Conservation (phyloP, 2,113 vertebrate genomes). For the Perognathus longimembris region DNA sequence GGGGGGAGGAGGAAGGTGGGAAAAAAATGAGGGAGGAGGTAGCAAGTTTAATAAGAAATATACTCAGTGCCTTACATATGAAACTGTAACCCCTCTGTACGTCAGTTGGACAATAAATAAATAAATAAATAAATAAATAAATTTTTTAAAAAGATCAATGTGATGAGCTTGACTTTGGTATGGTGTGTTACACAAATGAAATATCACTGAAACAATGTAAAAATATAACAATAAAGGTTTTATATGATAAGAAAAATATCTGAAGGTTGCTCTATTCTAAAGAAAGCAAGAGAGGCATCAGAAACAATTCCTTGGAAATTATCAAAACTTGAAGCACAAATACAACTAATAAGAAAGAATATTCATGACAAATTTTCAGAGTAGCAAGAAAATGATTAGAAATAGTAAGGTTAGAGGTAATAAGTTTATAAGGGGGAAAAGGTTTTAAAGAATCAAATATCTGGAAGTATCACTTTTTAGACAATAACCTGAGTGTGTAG, state of each 20-base stretch:
- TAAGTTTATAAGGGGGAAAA: background rate
- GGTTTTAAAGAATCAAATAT: slow-evolving; percentile 7
- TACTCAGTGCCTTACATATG: no score
- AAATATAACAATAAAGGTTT: background rate
- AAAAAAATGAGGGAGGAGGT: no score
- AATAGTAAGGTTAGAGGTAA: background rate
- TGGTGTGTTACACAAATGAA: background rate
- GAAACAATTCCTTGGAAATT: background rate
- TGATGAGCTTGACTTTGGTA: background rate
- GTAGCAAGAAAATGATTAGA: background rate
- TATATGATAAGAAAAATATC: slow-evolving; percentile 3
- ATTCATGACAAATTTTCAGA: background rate
- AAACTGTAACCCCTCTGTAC: no score
- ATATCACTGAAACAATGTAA: background rate
- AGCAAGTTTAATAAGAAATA: no score
- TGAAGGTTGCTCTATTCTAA: background rate
- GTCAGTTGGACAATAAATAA: no score
- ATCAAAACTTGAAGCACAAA: slow-evolving; percentile 7
- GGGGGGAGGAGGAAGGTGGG: no score
- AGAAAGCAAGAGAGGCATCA: background rate
- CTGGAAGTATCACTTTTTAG: background rate
- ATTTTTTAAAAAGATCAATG: background rate
- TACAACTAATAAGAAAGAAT: slow-evolving; percentile 20
- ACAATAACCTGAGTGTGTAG: background rate
- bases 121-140: no score